A percentile compares a stretch with the other conserved stretches of the same genome.
Evolutionary conservation across 2,888 invertebrate genomes (phyloP).

Genomic region (Loripinus fragilis): DNA sequence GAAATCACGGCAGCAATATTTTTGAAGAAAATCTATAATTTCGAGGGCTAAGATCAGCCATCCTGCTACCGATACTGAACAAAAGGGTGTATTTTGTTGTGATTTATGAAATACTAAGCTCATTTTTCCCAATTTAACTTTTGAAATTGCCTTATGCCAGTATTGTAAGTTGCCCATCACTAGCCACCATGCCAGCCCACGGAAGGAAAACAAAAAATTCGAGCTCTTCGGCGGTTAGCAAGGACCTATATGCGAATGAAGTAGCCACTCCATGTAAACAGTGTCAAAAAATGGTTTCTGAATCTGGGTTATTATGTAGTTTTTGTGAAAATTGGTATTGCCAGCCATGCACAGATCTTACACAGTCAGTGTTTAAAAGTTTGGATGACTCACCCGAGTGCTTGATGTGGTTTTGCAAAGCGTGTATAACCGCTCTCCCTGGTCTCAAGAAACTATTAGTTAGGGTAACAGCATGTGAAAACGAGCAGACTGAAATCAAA

Average conservation of each 20-base stretch:
- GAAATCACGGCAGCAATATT: not conserved
- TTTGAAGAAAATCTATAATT: constrained; percentile 5
- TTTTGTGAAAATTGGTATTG: constrained; percentile 4
- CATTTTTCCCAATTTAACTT: not conserved
- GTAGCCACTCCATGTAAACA: not conserved
- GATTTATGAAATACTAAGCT: not conserved
- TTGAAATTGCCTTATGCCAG: not conserved
- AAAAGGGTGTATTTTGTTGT: constrained; percentile 5
- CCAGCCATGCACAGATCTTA: not conserved
- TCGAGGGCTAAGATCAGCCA: not conserved
- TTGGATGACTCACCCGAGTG: not conserved
- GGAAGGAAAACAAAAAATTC: not conserved
- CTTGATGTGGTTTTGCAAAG: constrained; percentile 5
- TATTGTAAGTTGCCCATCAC: not conserved
- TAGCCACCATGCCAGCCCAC: not conserved
- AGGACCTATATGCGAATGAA: not conserved
- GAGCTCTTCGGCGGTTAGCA: not conserved
- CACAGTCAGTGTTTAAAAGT: not conserved
- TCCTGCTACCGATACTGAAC: not conserved
- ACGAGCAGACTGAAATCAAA: not conserved
- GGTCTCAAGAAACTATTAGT: constrained; percentile 2
- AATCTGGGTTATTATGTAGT: not conserved
- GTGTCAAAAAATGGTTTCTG: not conserved
- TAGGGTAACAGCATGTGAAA: not conserved
- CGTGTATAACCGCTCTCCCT: not conserved